phyloP scores from a whole-genome alignment of 2,797 vertebrate species.

The Silurus aristotelis region DNA sequence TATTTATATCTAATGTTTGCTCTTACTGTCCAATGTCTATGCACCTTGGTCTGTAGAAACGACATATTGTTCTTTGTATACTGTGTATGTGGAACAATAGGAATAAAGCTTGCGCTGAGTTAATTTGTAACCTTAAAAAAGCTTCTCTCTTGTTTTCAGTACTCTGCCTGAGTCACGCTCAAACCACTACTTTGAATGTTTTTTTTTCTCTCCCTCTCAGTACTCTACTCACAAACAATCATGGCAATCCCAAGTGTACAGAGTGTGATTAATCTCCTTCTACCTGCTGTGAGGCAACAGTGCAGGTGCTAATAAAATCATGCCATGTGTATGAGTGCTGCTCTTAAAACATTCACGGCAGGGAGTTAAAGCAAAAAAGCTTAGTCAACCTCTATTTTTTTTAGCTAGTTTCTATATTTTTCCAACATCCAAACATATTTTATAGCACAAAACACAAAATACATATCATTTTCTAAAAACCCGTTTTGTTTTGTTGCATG shows the following conservation, averaged over 20 bases:
- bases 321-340: conserved; percentile 2
- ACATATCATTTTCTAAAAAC: not conserved
- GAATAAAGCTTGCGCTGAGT: too few relatives aligned
- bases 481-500: not conserved
- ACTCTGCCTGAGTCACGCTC: conserved; percentile 29
- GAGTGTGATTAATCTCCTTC: conserved; percentile 31
- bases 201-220: not conserved
- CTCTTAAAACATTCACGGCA: not conserved
- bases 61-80: too few relatives aligned
- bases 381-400: not conserved
- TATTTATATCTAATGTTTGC: too few relatives aligned
- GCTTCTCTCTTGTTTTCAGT: conserved; percentile 8
- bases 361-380: not conserved
- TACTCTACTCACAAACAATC: conserved; percentile 26
- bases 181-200: conserved; percentile 1
- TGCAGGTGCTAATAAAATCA: conserved; percentile 40
- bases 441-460: not conserved
- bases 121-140: too few relatives aligned
- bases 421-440: not conserved
- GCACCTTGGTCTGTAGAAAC: too few relatives aligned
- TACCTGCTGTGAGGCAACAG: conserved; percentile 41
- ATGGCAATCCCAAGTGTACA: conserved; percentile 28
- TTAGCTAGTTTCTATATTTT: not conserved
- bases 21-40: too few relatives aligned
- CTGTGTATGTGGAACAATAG: too few relatives aligned